Base-by-base conservation (phyloP, 30 jellyfish, hydroid and myxozoan species). In the Chrysaora quinquecirrha region DNA sequence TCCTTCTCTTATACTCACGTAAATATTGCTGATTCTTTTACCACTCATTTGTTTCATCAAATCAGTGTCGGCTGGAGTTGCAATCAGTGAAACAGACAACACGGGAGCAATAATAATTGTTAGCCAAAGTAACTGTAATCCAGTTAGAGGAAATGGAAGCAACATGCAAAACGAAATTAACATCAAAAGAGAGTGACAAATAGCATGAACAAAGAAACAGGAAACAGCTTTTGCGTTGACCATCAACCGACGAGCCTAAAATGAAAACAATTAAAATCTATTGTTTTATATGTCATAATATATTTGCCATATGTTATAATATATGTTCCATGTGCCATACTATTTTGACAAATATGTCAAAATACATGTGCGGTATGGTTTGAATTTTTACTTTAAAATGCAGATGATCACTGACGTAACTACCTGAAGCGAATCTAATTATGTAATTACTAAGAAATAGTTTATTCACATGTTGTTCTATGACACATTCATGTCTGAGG, bases 111-210 rank as follows among this genome's bases (percentile, higher is more conserved):
- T 82, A 66, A 86, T 78, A 23, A 88, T 28, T 16, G 83, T 64
- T 34, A 93, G 89, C 98, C 98, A 93, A 67, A 93, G 86, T 3
- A 87, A 69, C 29, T 81, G 96, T 16, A 77, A 19, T 14, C 98
- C 98, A 12, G 97, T 86, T 38, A 86, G 58, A 19, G 98, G 98
- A 12, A 78, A 77, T 0, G 97, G 98, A 3, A 93, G 93, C 63
- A 93, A 47, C 21, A 87, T 30, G 23, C 87, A 70, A 27, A 86
- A 68, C 38, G 98, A 79, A 24, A 81, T 27, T 9, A 93, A 24
- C 89, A 73, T 48, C 24, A 77, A 30, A 1, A 58, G 1, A 1
- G 20, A 93, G 93, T 23, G 95, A 80, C 27, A 93, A 80, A 69
- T 76, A 75, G 30, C 88, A 84, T 12, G 95, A 86, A 4, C 86